Evolutionary conservation across 64 coral and sea anemone species (phyloP).

Genomic region (Cladopsammia gracilis): DNA sequence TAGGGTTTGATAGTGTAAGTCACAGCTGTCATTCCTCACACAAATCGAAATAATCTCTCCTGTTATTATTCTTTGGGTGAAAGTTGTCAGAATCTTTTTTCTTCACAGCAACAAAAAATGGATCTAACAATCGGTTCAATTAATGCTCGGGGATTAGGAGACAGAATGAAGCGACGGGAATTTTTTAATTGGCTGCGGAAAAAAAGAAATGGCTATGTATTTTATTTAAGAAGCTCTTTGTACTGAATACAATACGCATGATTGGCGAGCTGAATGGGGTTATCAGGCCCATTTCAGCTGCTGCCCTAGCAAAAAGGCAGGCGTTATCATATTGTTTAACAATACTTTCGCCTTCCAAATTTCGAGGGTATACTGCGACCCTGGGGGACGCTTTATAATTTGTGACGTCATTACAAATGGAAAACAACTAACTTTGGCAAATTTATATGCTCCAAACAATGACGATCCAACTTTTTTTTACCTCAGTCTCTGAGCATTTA

Average conservation of each 20-base stretch:
- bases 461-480: slow-evolving; percentile 31
- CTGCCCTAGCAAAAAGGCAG: neutral
- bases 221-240: slow-evolving; percentile 43
- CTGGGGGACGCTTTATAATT: slow-evolving; percentile 31
- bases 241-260: slow-evolving; percentile 24
- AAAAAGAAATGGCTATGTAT: slow-evolving; percentile 14
- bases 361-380: neutral
- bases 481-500: neutral
- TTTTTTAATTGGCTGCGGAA: slow-evolving; percentile 37
- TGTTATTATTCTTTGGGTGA: neutral
- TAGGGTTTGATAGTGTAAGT: too few relatives aligned
- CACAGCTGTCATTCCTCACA: too few relatives aligned
- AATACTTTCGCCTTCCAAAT: slow-evolving; percentile 37
- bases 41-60: too few relatives aligned
- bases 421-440: slow-evolving; percentile 22
- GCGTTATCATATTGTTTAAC: slow-evolving; percentile 33
- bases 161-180: slow-evolving; percentile 15
- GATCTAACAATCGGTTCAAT: too few relatives aligned
- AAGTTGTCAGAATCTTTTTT: neutral
- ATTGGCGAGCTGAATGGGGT: slow-evolving; percentile 21
- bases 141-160: slow-evolving; percentile 23
- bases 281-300: slow-evolving; percentile 16
- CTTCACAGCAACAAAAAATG: neutral
- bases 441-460: slow-evolving; percentile 41
- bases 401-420: slow-evolving; percentile 23